Evolutionary conservation across 2,888 invertebrate species (phyloP), one percentile per base, ranked within the genome.

Genomic region (Trachelus troglodyta): DNA sequence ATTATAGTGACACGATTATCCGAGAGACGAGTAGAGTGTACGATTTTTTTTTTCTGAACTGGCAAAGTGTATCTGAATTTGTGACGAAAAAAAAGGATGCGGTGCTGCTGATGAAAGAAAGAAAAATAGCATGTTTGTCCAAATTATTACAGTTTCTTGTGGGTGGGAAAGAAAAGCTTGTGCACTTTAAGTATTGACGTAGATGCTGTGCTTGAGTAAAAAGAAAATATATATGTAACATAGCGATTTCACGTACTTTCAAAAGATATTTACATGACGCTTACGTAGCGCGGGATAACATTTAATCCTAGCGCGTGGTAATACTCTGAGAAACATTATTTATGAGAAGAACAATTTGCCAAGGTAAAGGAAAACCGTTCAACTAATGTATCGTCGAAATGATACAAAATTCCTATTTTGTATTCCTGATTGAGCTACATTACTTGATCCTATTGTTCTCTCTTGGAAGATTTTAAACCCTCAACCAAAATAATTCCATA

Each of bases 401-500:
- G 9, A 56, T 56, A 15, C 4, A 56, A 23, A 56, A 9, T 9
- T 23, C 9, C 56, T 56, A 56, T 23, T 23, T 56, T 23, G 1
- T 23, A 23, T 56, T 56, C 9, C 56, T 56, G 23, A 23, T 56
- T 56, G 56, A 56, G 23, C 56, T 56, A 23, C 23, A 56, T 56
- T 9, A 56, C 23, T 56, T 6, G 56, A 56, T 9, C 56, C 56
- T 23, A 56, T 2, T 56, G 9, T 23, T 56, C 12, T 33, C 23
- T 71, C 12, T 11, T 23, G 71, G 33, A 71, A 71, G 31, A 33
- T 33, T 40, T 69, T 75, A 30, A 68, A 78, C 79, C 81, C 79
- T 79, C 77, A 82, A 82, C 82, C 82, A 79, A 78, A 73, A 81
- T 79, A 78, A 75, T 78, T 75, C 69, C 71, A 71, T 31, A 15